Conservation (phyloP, 2,888 invertebrate species). For the Plemyria rubiginata region DNA sequence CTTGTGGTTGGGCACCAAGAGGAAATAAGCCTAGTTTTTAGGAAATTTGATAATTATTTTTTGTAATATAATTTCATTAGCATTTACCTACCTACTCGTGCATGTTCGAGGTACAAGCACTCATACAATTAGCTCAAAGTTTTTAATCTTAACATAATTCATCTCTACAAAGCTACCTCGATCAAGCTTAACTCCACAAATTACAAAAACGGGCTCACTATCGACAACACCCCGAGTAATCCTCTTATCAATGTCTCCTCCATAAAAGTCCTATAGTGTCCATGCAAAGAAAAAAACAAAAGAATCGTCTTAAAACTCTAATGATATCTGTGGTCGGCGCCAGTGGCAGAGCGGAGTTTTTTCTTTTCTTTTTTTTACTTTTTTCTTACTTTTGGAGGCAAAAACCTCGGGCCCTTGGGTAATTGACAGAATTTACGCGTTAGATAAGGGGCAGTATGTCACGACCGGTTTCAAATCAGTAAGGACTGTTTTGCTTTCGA, state of each 20-base stretch:
- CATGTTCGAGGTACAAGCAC: no score
- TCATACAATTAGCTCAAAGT: not conserved
- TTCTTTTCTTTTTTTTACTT: constrained; percentile 25
- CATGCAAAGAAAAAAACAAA: constrained; percentile 57
- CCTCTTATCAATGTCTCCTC: constrained; percentile 42
- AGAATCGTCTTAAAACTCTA: constrained; percentile 53
- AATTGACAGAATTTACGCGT: constrained; percentile 76
- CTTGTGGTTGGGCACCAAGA: no score
- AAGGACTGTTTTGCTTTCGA: constrained; percentile 36
- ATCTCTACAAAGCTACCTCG: constrained; percentile 2
- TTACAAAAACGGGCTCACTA: constrained; percentile 34
- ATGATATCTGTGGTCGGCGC: constrained; percentile 68
- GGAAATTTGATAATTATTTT: no score
- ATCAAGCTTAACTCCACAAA: constrained; percentile 29
- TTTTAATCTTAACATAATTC: not conserved
- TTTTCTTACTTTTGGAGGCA: constrained; percentile 41
- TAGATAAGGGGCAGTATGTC: constrained; percentile 56
- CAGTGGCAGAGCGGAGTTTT: constrained; percentile 60
- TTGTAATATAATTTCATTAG: no score
- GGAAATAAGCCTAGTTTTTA: no score
- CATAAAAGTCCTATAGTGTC: constrained; percentile 61
- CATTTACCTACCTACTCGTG: no score
- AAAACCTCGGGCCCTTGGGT: constrained; percentile 52
- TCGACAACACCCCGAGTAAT: constrained; percentile 37
- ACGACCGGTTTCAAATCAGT: constrained; percentile 38